Base-by-base conservation (phyloP, 2,797 vertebrate species). In the Sarcophilus harrisii region DNA sequence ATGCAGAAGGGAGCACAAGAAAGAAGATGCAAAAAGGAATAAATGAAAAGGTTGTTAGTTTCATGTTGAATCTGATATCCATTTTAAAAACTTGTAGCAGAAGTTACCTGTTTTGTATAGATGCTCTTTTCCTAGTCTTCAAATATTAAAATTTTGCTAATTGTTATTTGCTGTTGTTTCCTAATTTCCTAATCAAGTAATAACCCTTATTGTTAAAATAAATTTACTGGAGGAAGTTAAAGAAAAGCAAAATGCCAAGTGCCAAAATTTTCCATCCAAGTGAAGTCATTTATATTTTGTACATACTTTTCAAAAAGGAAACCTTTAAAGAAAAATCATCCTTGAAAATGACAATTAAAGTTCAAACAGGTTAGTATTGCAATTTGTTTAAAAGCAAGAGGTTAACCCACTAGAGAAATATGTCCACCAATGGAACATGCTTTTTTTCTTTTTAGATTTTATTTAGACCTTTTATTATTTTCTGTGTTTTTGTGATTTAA, bases 341-440 rank as follows among this genome's bases (percentile, higher is more conserved):
- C 0, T 91, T 89, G 66, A 58, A 12, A 30, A 90, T 30, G 62
- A 2, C 0, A 59, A 95, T 94, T 97, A 95, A 66, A 97, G 5
- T 30, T 12, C 29, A 90, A 97, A 30, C 0, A 92, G 10, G 8
- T 0, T 1, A 6, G 38, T 66, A 57, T 49, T 30, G 16, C 18
- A 0, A 58, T 94, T 92, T 52, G 5, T 91, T 0, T 87, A 45
- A 52, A 90, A 45, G 54, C 0, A 49, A 93, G 94, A 92, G 55
- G 16, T 92, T 38, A 32, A 9, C 89, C 59, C 29, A 27, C 18
- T 29, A 66, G 60, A 13, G 66, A 66, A 55, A 38, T 12, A 90
- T 13, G 49, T 27, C 13, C 0, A 66, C 1, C 3, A 24, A 93
- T 38, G 58, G 90, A 96, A 92, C 0, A 0, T 1, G 0, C 57